Evolutionary conservation across 2,888 invertebrate genomes (phyloP).

Genomic region (Gastrophysa polygoni): DNA sequence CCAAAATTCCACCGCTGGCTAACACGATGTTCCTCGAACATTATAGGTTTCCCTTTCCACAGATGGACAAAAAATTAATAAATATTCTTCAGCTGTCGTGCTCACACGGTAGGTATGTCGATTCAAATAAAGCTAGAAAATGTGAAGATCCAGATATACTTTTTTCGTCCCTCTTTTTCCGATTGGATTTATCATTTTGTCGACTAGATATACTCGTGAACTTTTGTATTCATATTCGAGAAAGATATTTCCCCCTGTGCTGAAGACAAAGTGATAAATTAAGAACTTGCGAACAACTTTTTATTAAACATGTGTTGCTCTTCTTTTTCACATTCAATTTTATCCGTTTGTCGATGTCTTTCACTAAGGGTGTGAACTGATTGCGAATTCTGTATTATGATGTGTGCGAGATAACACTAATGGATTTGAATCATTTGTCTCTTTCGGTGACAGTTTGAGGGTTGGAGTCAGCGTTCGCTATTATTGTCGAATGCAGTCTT

Average conservation of each 20-base stretch:
- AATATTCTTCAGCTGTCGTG: too few species aligned
- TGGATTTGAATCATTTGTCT: slow-evolving; percentile 53
- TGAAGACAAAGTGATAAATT: slow-evolving; percentile 31
- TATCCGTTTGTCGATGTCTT: slow-evolving; percentile 39
- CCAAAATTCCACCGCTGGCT: too few species aligned
- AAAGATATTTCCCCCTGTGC: background rate
- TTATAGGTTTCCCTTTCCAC: too few species aligned
- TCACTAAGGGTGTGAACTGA: slow-evolving; percentile 28
- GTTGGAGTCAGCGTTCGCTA: slow-evolving; percentile 25
- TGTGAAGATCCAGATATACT: background rate
- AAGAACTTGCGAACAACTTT: slow-evolving; percentile 29
- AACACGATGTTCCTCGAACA: too few species aligned
- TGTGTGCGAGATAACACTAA: slow-evolving; percentile 46
- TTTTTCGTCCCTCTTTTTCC: background rate
- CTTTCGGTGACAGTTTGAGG: slow-evolving; percentile 43
- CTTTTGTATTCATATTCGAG: background rate
- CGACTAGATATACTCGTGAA: background rate
- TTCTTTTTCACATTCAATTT: slow-evolving; percentile 36
- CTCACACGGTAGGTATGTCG: too few species aligned
- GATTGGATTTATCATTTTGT: background rate
- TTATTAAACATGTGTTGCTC: slow-evolving; percentile 47
- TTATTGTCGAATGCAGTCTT: slow-evolving; percentile 22
- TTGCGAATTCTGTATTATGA: slow-evolving; percentile 37
- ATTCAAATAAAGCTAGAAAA: too few species aligned
- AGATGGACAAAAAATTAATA: too few species aligned